Evolutionary conservation across 2,888 invertebrate species (phyloP).

Genomic region (Leptarthrus brevirostris): DNA sequence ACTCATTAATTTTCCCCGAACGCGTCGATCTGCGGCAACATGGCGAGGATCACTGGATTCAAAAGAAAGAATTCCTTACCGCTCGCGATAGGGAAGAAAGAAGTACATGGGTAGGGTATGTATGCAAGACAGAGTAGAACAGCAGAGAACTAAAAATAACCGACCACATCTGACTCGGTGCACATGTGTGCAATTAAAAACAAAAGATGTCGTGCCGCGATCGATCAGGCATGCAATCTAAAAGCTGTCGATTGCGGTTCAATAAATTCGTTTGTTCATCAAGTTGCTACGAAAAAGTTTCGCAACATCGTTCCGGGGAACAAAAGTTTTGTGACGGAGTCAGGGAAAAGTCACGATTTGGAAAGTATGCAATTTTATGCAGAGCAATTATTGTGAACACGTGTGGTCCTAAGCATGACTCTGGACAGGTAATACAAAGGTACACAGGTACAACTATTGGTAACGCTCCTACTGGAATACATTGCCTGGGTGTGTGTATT

Average conservation of each 20-base stretch:
- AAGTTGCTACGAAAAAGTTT: background rate
- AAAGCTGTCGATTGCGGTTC: background rate
- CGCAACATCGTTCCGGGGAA: background rate
- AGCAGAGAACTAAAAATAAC: slow-evolving; percentile 43
- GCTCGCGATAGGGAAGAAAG: background rate
- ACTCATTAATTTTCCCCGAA: slow-evolving; percentile 27
- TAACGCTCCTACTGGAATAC: background rate
- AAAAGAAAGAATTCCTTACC: slow-evolving; percentile 29
- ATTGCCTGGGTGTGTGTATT: background rate
- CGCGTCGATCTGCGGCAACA: slow-evolving; percentile 57
- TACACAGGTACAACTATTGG: too few species aligned
- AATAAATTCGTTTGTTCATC: background rate
- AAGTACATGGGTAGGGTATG: too few species aligned
- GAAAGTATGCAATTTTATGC: too few species aligned
- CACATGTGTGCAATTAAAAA: background rate
- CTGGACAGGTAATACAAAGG: too few species aligned
- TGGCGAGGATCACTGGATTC: slow-evolving; percentile 59
- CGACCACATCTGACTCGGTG: background rate
- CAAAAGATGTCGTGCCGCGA: background rate
- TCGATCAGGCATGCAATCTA: background rate
- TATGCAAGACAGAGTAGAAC: background rate
- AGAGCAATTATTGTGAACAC: too few species aligned
- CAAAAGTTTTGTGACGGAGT: too few species aligned
- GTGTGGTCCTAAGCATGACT: too few species aligned
- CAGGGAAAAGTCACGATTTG: too few species aligned